These are phyloP conservation scores for Drosophila atripex DNA, from an alignment of 2,888 invertebrate species.

Conservation along the genomic window DNA sequence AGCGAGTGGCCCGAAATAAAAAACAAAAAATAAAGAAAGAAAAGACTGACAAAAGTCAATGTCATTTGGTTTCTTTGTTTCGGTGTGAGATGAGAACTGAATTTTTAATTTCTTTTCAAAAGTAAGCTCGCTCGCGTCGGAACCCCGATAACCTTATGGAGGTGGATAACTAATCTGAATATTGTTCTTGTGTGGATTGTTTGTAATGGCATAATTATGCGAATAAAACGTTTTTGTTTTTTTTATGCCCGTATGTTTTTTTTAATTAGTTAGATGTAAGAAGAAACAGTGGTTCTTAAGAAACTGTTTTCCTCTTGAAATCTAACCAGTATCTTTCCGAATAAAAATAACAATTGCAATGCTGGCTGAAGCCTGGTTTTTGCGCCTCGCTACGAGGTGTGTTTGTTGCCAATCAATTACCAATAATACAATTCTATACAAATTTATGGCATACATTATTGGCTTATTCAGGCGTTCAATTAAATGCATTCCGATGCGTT, in stretches of 20 bases:
- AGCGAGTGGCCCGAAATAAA: neutral
- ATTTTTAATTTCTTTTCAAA: conserved; percentile 37
- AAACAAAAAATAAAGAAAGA: neutral
- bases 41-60: conserved; percentile 28
- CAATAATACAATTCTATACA: conserved; percentile 27
- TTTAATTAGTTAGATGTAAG: neutral
- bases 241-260: conserved; percentile 12
- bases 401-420: conserved; percentile 31
- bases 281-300: neutral
- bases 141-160: conserved; percentile 4
- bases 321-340: neutral
- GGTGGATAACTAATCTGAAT: conserved; percentile 21
- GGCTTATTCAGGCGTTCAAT: conserved; percentile 49
- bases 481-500: conserved; percentile 72
- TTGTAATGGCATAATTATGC: conserved; percentile 18
- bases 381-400: conserved; percentile 12
- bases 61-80: conserved; percentile 41
- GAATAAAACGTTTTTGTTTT: conserved; percentile 9
- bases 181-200: conserved; percentile 15
- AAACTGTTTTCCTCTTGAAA: neutral
- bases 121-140: conserved; percentile 5
- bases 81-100: conserved; percentile 35
- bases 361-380: conserved; percentile 1
- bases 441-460: conserved; percentile 32
- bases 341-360: neutral